phyloP scores from a whole-genome alignment of 2,888 invertebrate species.

The Sarcophaga variegata region DNA sequence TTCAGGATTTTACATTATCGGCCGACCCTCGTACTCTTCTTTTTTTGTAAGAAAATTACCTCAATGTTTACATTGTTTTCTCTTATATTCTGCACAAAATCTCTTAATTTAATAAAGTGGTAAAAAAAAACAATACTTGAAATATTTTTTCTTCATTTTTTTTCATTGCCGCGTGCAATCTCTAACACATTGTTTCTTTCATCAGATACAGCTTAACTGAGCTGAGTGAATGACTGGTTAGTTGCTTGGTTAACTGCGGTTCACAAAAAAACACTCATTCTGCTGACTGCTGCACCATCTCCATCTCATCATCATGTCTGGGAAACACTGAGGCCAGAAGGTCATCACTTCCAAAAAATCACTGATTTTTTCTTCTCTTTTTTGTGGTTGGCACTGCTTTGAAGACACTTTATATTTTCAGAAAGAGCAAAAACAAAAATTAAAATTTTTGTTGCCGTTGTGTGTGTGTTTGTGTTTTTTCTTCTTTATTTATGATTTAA shows the following conservation, averaged over 20 bases:
- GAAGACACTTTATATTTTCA: not conserved
- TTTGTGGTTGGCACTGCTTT: not conserved
- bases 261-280: conserved; percentile 19
- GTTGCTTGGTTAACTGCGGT: not conserved
- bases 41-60: not conserved
- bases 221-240: not conserved
- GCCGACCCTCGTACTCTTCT: not conserved
- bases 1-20: too few relatives aligned
- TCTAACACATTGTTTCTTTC: conserved; percentile 17
- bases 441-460: conserved; percentile 12
- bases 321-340: conserved; percentile 49
- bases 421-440: not conserved
- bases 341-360: conserved; percentile 59
- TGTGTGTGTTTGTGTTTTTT: conserved; percentile 4
- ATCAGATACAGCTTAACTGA: not conserved
- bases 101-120: conserved; percentile 60
- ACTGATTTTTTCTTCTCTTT: conserved; percentile 19
- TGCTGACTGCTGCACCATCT: conserved; percentile 5
- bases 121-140: conserved; percentile 24
- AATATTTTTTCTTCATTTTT: not conserved
- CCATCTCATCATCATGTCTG: not conserved
- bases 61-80: not conserved
- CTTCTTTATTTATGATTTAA: conserved; percentile 36
- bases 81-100: conserved; percentile 20
- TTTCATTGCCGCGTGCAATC: not conserved